Base-by-base conservation (phyloP, 2,113 vertebrate genomes). In the Megaceryle maxima region DNA sequence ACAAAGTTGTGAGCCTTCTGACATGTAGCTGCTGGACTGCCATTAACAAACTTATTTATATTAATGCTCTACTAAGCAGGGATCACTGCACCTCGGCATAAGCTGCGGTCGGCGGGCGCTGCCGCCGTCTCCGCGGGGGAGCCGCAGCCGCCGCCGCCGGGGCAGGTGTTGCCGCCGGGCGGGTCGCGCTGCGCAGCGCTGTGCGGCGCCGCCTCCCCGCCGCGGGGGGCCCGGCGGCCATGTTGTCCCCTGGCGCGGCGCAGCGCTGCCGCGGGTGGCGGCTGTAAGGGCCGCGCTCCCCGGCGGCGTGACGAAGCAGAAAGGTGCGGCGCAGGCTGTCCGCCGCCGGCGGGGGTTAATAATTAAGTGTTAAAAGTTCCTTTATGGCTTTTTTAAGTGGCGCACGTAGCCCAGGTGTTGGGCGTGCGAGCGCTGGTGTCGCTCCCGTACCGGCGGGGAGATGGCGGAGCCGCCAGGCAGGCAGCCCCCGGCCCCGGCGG, bases 1-100 rank as follows among this genome's bases (percentile, higher is more conserved):
- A 86, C 87, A 82, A 76, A 82, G 91, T 96, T 93, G 87, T 57
- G 83, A 91, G 88, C 95, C 86, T 93, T 73, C 94, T 78, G 95
- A 97, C 87, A 56, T 50, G 41, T 39, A 85, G 89, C 77, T 83
- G 87, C 63, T 75, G 69, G 93, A 91, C 63, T 66, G 90, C 85
- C 90, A 95, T 53, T 91, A 94, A 84, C 87, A 60, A 63, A 94
- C 37, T 53, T 57, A 91, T 85, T 85, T 86, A 76, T 89, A 76
- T 86, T 62, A 95, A 88, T 22, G 81, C 59, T 75, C 74, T 83
- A 26, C 83, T 66, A 77, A 91, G 75, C 93, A 62, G 91, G 87
- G 82, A 89, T 94, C 81, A 44, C 74, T 46, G 93, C 93, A 87
- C 57, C 93, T 82, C 66, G 4, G 89, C 95, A 48, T 55, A 75